Conservation (phyloP, 2,888 invertebrate genomes). For the Ectemnius cavifrons region DNA sequence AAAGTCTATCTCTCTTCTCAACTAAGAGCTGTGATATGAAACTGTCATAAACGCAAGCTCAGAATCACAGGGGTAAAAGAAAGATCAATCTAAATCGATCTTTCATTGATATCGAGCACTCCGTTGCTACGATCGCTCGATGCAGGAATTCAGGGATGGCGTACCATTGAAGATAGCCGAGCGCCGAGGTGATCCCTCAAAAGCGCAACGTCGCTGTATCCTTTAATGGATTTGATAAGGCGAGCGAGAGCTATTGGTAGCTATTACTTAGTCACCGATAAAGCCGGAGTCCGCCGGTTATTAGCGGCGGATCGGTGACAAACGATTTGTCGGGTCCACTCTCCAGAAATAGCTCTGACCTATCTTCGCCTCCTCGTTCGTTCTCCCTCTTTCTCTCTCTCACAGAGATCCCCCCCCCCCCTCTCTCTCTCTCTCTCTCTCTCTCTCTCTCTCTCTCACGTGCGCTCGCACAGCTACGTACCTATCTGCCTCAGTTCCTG, state of each 20-base stretch:
- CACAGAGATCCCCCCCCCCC: no score
- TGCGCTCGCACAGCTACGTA: not conserved
- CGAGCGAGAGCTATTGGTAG: constrained; percentile 65
- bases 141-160: constrained; percentile 41
- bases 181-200: constrained; percentile 57
- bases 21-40: no score
- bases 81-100: not conserved
- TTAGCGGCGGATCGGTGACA: constrained; percentile 68
- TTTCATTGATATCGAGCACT: no score
- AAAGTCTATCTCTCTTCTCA: no score
- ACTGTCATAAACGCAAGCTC: no score
- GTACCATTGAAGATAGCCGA: constrained; percentile 56
- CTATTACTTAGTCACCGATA: constrained; percentile 73
- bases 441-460: constrained; percentile 3
- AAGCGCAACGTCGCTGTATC: constrained; percentile 58
- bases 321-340: constrained; percentile 60
- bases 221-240: constrained; percentile 70
- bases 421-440: constrained; percentile 1
- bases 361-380: constrained; percentile 35
- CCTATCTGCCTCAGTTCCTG: constrained; percentile 59
- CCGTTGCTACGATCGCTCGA: no score
- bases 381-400: constrained; percentile 1
- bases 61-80: not conserved
- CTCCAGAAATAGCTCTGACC: constrained; percentile 46
- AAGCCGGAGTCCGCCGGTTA: constrained; percentile 61